Percentiles rank a stretch among this genome's conserved stretches.
Conservation (phyloP, 23 tunicate species). For the Aplidium turbinatum region DNA sequence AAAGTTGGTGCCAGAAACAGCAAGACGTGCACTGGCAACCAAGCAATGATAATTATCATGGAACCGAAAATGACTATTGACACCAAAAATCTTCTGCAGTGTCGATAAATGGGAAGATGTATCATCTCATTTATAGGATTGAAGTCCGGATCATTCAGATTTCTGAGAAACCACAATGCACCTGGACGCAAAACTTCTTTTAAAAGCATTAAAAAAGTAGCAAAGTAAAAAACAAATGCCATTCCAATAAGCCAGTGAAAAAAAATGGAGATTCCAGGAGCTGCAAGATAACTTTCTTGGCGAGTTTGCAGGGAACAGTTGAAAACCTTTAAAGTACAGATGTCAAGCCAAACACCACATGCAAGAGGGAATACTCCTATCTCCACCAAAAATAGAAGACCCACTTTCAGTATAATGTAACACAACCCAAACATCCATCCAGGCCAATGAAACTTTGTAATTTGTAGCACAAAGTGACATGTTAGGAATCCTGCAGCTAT, state of each 20-base stretch:
- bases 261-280: conserved; percentile 73
- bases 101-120: conserved; percentile 57
- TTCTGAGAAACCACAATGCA: conserved; percentile 80
- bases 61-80: conserved; percentile 63
- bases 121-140: conserved; percentile 82
- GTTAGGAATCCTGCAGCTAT: conserved; percentile 52
- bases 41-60: conserved; percentile 49
- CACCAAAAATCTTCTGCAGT: conserved; percentile 54
- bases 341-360: conserved; percentile 87
- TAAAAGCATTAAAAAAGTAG: conserved; percentile 67
- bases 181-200: conserved; percentile 84
- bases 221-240: conserved; percentile 72
- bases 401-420: conserved; percentile 76
- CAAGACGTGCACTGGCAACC: conserved; percentile 57
- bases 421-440: conserved; percentile 64
- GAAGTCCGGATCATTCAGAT: conserved; percentile 80
- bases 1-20: conserved; percentile 35
- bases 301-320: conserved; percentile 53
- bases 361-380: conserved; percentile 66
- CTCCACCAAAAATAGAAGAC: conserved; percentile 65
- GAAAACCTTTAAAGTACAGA: conserved; percentile 69
- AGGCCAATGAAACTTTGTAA: conserved; percentile 46
- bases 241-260: conserved; percentile 83
- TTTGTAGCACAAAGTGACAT: conserved; percentile 46
- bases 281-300: conserved; percentile 16